These are phyloP conservation scores for Drosophila melanica DNA, from an alignment of 1,140 invertebrate genomes.

Conservation along the genomic window DNA sequence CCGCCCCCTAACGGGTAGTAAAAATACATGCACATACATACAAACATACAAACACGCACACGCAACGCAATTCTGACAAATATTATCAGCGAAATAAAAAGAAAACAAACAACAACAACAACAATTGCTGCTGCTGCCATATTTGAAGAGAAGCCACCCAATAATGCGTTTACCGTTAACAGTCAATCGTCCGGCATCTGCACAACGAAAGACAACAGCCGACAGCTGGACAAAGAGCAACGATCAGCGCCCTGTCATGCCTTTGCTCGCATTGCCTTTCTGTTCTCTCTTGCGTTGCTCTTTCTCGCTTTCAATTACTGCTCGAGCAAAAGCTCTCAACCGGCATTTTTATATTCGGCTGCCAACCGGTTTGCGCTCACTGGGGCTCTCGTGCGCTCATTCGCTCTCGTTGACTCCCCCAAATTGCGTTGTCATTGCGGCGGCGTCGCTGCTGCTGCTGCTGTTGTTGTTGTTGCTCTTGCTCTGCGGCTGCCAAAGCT, in stretches of 20 bases:
- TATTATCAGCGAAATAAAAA: slow-evolving; percentile 45
- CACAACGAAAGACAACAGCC: slow-evolving; percentile 24
- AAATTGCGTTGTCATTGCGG: slow-evolving; percentile 60
- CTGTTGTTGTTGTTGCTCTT: neutral
- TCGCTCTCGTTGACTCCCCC: slow-evolving; percentile 66
- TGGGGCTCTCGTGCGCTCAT: slow-evolving; percentile 21
- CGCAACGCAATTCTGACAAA: slow-evolving; percentile 42
- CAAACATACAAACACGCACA: slow-evolving; percentile 16
- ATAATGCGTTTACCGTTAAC: slow-evolving; percentile 58
- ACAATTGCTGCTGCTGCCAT: slow-evolving; percentile 29
- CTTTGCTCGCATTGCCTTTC: slow-evolving; percentile 8
- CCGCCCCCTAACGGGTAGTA: slow-evolving; percentile 44
- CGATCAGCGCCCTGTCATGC: slow-evolving; percentile 30
- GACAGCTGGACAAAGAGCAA: slow-evolving; percentile 35
- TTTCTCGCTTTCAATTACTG: slow-evolving; percentile 10
- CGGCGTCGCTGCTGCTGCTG: slow-evolving; percentile 5
- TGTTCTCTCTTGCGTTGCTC: slow-evolving; percentile 9
- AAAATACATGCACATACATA: neutral
- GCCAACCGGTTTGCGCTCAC: slow-evolving; percentile 67
- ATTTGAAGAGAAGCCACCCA: slow-evolving; percentile 43
- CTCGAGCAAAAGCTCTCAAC: slow-evolving; percentile 60
- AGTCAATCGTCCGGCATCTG: slow-evolving; percentile 44
- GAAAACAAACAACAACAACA: slow-evolving; percentile 16
- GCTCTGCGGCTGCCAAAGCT: slow-evolving; percentile 20
- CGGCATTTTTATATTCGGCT: slow-evolving; percentile 74